These are phyloP conservation scores for Thunnus thynnus DNA, from an alignment of 2,113 vertebrate species.

Conservation along the genomic window DNA sequence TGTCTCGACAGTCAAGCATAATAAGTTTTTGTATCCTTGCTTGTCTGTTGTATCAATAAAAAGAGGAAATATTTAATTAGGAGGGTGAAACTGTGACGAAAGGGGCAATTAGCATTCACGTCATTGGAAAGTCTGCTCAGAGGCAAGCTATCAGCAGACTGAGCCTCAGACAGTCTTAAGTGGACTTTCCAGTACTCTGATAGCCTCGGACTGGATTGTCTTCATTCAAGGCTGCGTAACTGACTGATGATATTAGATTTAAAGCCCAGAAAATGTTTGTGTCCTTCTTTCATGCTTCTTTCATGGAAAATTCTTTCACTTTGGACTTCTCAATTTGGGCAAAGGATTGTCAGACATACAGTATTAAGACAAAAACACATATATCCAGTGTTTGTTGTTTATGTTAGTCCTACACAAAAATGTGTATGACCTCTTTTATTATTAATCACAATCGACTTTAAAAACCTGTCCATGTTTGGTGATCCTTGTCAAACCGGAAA, in stretches of 20 bases:
- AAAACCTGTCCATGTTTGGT: background rate
- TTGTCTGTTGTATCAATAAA: slow-evolving; percentile 10
- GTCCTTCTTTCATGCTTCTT: background rate
- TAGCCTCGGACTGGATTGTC: slow-evolving; percentile 26
- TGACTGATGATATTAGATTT: background rate
- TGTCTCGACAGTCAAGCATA: slow-evolving; percentile 14
- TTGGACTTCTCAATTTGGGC: background rate
- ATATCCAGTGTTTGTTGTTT: background rate
- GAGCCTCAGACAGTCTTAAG: slow-evolving; percentile 43
- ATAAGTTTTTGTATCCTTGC: slow-evolving; percentile 1
- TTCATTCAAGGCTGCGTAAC: slow-evolving; percentile 11
- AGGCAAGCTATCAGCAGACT: slow-evolving; percentile 21
- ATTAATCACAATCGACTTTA: slow-evolving; percentile 6
- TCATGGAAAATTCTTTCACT: background rate
- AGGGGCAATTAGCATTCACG: slow-evolving; percentile 26
- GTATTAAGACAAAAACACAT: background rate
- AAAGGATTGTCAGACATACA: background rate
- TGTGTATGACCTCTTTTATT: background rate
- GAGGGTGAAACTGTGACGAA: slow-evolving; percentile 25
- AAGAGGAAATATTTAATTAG: slow-evolving; percentile 7
- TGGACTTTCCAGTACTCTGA: slow-evolving; percentile 46
- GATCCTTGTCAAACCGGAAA: background rate
- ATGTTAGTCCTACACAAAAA: background rate
- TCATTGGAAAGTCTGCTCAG: slow-evolving; percentile 50
- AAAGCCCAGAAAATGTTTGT: background rate